Evolutionary conservation across 1,140 invertebrate genomes (phyloP), one percentile per base, ranked within the genome.

Genomic region (Drosophila subpulchrella): DNA sequence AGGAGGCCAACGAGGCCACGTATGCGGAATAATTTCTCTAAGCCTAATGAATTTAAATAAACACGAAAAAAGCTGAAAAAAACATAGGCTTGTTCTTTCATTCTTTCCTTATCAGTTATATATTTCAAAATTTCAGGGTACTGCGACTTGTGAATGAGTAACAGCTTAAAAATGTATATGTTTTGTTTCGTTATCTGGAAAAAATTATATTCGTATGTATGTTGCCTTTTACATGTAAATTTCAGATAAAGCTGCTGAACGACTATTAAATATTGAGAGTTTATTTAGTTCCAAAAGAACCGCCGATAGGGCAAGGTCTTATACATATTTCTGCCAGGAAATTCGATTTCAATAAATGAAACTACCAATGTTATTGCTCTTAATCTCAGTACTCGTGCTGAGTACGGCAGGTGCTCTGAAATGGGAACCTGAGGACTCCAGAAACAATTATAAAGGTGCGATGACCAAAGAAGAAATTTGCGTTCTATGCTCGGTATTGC

Each of bases 1-100:
- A 86, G 7, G 82, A 88, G 71, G 71, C 55, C 38, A 90, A 91
- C 36, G 82, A 88, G 24, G 75, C 85, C 20, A 85, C 71, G 44
- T 90, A 85, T 41, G 47, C 57, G 15, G 74, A 81, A 51, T 77
- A 66, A 50, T 57, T 42, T 20, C 17, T 10, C 10, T 55, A 39
- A 11, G 41, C 15, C 20, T 59, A 24, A 34, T 58, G 20, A 60
- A 54, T 41, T 57, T 8, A 46, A 74, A 66, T 74, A 81, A 70
- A 76, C 17, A 32, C 8, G 10, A 20, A 12, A 4, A 27, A 54
- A 50, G 36, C 41, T 7, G 44, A 20, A 48, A 78, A n/a, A 13
- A n/a, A 34, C 10, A 0, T 54, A 27, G 0, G 3, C 27, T 27
- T 27, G 27, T 27, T 5, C 27, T 27, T 34, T 34, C 8, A 7